Conservation (phyloP, 2,113 vertebrate genomes). For the Triplophysa tibetana region DNA sequence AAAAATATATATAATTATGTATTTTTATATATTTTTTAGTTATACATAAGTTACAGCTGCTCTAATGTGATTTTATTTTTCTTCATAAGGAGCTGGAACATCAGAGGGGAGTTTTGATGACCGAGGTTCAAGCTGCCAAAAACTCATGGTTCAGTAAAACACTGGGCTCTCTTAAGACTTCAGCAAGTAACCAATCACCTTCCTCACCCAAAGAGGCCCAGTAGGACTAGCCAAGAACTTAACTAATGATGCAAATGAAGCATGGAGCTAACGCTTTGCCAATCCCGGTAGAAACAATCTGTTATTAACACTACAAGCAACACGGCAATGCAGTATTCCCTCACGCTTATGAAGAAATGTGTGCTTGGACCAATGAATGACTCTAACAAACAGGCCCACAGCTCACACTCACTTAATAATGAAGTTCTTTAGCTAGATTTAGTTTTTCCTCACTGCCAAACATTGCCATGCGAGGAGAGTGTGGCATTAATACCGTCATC, state of each 20-base stretch:
- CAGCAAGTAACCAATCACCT: slow-evolving; percentile 80
- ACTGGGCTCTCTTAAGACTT: slow-evolving; percentile 96
- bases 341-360: slow-evolving; percentile 46
- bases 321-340: slow-evolving; percentile 69
- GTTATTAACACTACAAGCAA: slow-evolving; percentile 53
- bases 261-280: not conserved
- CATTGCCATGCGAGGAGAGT: not conserved
- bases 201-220: slow-evolving; percentile 78
- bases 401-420: not conserved
- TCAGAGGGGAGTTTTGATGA: slow-evolving; percentile 94
- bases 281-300: slow-evolving; percentile 16
- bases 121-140: slow-evolving; percentile 96
- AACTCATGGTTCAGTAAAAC: slow-evolving; percentile 99
- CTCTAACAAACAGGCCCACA: not conserved
- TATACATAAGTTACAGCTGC: not conserved
- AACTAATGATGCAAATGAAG: not conserved
- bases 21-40: too few species aligned
- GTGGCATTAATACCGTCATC: not conserved
- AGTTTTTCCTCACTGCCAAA: not conserved
- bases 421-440: not conserved
- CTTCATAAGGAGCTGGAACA: slow-evolving; percentile 92
- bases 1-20: too few species aligned
- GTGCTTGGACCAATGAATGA: slow-evolving; percentile 18
- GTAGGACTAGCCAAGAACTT: slow-evolving; percentile 53
- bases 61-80: not conserved